Conservation (phyloP, 2,797 vertebrate species). For the Hozukius guyotensis region DNA sequence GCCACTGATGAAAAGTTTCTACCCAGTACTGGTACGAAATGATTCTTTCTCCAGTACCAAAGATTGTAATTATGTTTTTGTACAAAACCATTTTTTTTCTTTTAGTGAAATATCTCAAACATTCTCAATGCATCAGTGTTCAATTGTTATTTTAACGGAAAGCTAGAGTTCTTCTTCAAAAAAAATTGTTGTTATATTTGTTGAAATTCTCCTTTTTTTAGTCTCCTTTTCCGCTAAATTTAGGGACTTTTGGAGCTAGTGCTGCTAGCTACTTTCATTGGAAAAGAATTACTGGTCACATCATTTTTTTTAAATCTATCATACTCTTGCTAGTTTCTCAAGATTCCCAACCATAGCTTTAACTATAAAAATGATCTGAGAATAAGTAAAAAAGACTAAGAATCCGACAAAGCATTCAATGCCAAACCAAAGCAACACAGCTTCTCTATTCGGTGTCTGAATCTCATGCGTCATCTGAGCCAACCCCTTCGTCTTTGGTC, state of each 20-base stretch:
- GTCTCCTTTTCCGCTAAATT: background rate
- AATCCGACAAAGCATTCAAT: background rate
- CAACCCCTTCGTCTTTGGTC: background rate
- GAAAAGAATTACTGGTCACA: too few species aligned
- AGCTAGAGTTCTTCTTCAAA: too few species aligned
- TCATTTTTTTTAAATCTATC: background rate
- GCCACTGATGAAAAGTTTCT: background rate
- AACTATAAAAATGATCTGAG: background rate
- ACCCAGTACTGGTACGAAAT: background rate
- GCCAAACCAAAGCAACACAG: background rate
- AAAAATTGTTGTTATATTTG: too few species aligned
- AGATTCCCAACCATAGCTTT: background rate
- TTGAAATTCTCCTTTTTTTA: too few species aligned
- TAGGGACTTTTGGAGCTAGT: background rate
- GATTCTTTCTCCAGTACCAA: background rate
- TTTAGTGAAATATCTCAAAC: background rate
- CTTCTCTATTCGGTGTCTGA: background rate
- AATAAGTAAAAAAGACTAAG: background rate
- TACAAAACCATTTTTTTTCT: background rate
- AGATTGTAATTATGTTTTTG: background rate
- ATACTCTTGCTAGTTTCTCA: background rate
- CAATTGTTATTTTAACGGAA: background rate
- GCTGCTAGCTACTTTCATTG: background rate
- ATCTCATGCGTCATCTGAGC: background rate
- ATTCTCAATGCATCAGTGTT: background rate